phyloP scores from a whole-genome alignment of 1,140 invertebrate genomes.

The Bombyx mandarina region DNA sequence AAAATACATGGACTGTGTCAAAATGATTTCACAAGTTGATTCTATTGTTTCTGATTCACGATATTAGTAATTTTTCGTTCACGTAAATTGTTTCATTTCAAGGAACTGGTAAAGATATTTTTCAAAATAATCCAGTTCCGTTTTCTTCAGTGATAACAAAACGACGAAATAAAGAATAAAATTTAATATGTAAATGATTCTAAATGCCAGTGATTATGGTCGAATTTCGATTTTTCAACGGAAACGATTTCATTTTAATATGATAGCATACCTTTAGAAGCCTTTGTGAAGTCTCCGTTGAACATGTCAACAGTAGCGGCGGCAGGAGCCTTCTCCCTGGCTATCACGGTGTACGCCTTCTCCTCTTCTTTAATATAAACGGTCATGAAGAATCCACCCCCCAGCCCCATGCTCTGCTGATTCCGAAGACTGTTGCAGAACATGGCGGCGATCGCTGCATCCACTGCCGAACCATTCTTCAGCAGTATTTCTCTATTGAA shows the following conservation, averaged over 20 bases:
- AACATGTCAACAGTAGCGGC: slow-evolving; percentile 80
- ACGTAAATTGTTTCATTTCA: background rate
- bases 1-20: no score
- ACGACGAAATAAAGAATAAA: no score
- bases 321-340: slow-evolving; percentile 84
- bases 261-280: slow-evolving; percentile 32
- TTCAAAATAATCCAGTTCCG: no score
- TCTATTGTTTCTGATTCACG: background rate
- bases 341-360: slow-evolving; percentile 80
- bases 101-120: no score
- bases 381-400: slow-evolving; percentile 90
- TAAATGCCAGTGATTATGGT: no score
- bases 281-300: slow-evolving; percentile 55
- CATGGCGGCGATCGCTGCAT: slow-evolving; percentile 86
- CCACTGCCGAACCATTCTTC: slow-evolving; percentile 88
- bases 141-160: no score
- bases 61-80: background rate
- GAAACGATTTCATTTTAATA: background rate
- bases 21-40: no score
- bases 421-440: slow-evolving; percentile 90
- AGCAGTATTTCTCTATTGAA: slow-evolving; percentile 78
- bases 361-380: slow-evolving; percentile 79
- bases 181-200: no score
- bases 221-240: no score
- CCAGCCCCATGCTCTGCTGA: slow-evolving; percentile 89